Evolutionary conservation across 2,113 vertebrate species (phyloP), one percentile per base, ranked within the genome.

Genomic region (Verasper variegatus): DNA sequence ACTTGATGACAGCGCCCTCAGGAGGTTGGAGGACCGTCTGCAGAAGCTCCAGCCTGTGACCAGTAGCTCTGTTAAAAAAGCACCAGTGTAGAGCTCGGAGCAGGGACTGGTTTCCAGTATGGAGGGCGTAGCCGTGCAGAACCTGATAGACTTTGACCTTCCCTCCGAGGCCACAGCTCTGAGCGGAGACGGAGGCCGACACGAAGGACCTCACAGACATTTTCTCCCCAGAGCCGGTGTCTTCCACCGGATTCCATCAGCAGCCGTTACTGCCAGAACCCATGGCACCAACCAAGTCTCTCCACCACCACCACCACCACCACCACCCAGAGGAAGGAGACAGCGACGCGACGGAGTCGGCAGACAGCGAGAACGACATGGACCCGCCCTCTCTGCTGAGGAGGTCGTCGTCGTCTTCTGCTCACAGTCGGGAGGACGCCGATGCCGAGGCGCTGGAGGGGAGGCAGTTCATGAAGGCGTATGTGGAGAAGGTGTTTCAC

Each of bases 291-390:
- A 78, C 82, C 54, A 66, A 62, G 40, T 26, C 68, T 45, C 20
- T 42, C 35, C 71, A 72, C 27, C 83, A 73, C 15, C 60, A 60
- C 10, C 73, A 40, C 23, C 51, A n/a, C 20, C 62, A 56, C 13
- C 74, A 40, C 52, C 68, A 17, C 54, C 61, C 69, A 2, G 92
- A 81, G 2, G 92, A 92, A 0, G 51, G 26, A 7, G 95, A 96
- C 86, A 99, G 97, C 0, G 97, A 98, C 23, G 95, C 95, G 70
- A 99, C 98, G 0, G 97, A 98, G 86, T 99, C 97, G 0, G 97
- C 97, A 0, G 97, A 99, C 93, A 99, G 97, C 0, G 97, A 98
- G 75, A 96, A 96, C 0, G 97, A 98, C 87, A 95, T 93, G 0
- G 96, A 94, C 70, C 96, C 94, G 0, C 93, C 95, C 0, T 86